Percentiles rank a stretch among this genome's conserved stretches.
phyloP scores from a whole-genome alignment of 2,888 invertebrate species.

The Drosophila sordidapex region DNA sequence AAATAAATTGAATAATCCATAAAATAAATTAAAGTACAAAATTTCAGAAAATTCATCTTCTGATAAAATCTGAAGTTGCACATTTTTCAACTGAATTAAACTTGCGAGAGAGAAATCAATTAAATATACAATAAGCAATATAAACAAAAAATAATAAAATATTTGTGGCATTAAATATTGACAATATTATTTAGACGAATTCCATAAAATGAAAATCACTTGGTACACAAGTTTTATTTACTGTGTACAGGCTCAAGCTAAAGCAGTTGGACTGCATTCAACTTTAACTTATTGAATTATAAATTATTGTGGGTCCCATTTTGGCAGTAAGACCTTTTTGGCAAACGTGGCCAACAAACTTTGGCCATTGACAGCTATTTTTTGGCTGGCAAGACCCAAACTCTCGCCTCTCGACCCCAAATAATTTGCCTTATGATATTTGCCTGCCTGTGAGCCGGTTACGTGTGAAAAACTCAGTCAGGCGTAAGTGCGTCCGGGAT shows the following conservation, averaged over 20 bases:
- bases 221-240: background rate
- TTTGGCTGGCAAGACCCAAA: conserved; percentile 42
- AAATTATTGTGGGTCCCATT: conserved; percentile 62
- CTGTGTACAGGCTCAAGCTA: conserved; percentile 25
- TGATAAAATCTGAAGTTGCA: background rate
- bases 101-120: background rate
- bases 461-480: conserved; percentile 77
- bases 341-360: conserved; percentile 65
- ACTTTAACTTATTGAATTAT: conserved; percentile 80
- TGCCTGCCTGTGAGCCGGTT: conserved; percentile 35
- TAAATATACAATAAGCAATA: background rate
- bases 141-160: background rate
- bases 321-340: conserved; percentile 32
- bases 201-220: background rate
- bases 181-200: background rate
- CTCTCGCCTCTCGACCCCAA: conserved; percentile 48
- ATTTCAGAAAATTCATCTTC: background rate
- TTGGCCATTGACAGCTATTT: conserved; percentile 76
- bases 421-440: conserved; percentile 75
- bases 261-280: conserved; percentile 70
- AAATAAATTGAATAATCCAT: background rate
- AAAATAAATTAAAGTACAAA: too few relatives aligned
- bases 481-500: conserved; percentile 71
- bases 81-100: background rate
- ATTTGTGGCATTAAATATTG: background rate